phyloP scores from a whole-genome alignment of 1,140 invertebrate genomes.

The Manduca sexta region DNA sequence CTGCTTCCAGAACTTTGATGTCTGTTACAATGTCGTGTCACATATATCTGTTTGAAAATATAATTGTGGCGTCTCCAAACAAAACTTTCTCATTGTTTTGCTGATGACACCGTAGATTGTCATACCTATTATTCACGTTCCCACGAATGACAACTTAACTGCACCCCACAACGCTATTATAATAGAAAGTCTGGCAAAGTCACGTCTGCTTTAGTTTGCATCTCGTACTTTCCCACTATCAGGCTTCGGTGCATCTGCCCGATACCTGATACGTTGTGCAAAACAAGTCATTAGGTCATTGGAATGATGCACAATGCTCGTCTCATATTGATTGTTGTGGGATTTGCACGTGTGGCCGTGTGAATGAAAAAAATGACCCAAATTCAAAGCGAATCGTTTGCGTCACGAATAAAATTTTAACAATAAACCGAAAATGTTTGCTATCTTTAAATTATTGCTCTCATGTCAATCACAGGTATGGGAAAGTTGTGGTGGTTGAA shows the following conservation, averaged over 20 bases:
- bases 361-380: constrained; percentile 29
- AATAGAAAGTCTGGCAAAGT: constrained; percentile 59
- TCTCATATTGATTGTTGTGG: constrained; percentile 19
- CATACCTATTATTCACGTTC: constrained; percentile 49
- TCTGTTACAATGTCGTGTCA: too few relatives aligned
- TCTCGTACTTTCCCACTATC: constrained; percentile 44
- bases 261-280: constrained; percentile 51
- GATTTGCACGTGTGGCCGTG: constrained; percentile 50
- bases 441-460: constrained; percentile 6
- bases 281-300: constrained; percentile 37
- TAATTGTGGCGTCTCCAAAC: neutral
- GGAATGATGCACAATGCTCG: constrained; percentile 19
- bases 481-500: constrained; percentile 23
- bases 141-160: constrained; percentile 60
- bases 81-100: constrained; percentile 27
- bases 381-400: constrained; percentile 32
- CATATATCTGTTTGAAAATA: neutral
- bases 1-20: too few relatives aligned
- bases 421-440: neutral
- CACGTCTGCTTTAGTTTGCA: constrained; percentile 65
- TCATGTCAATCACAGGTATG: constrained; percentile 31
- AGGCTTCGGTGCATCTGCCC: constrained; percentile 49
- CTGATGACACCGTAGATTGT: constrained; percentile 30
- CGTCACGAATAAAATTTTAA: constrained; percentile 10
- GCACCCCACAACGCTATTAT: constrained; percentile 37